Base-by-base conservation (phyloP, 1,140 invertebrate genomes). In the Papilio xuthus region DNA sequence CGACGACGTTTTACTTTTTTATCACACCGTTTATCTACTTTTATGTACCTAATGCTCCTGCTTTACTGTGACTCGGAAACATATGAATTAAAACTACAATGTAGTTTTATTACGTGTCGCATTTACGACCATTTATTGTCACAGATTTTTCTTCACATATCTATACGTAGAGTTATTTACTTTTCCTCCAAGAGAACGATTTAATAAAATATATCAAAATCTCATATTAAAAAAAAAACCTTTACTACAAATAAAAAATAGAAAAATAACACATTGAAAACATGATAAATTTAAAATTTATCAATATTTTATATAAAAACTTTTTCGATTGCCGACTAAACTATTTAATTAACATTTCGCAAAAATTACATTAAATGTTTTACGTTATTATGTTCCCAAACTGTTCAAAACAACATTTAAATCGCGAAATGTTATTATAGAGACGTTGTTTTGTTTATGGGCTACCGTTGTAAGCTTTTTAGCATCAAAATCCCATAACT, bases 1-100 rank as follows among this genome's bases (percentile, higher is more conserved):
- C 83, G 86, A 83, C 80, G 67, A 85, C 80, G 82, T 86, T 88
- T 86, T 84, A 83, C 82, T 87, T 86, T 86, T 87, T 87, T 87
- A 85, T 87, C 82, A 76, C 77, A 70, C 73, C 78, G 77, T 84
- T 88, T 88, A 87, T 87, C 82, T 83, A 37, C 23, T 63, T 63
- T 71, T 41, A 71, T 42, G 60, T 73, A 82, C 71, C 78, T 82
- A 81, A 82, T 80, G 78, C 79, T 71, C 37, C 32, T 41, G 12
- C 7, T 12, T 26, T 28, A 28, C 60, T 50, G 32, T 32, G 50
- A 4, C 18, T n/a, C 50, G 50, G 6, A 53, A 53, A 53, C 15
- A 26, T 23, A 63, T 28, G 28, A 63, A 28, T 28, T 10, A 28
- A 26, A 28, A 63, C 23, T 28, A 63, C 50, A 53, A 8, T 50